Evolutionary conservation across 2,797 vertebrate genomes (phyloP), one percentile per base, ranked within the genome.

Genomic region (Decapterus maruadsi): DNA sequence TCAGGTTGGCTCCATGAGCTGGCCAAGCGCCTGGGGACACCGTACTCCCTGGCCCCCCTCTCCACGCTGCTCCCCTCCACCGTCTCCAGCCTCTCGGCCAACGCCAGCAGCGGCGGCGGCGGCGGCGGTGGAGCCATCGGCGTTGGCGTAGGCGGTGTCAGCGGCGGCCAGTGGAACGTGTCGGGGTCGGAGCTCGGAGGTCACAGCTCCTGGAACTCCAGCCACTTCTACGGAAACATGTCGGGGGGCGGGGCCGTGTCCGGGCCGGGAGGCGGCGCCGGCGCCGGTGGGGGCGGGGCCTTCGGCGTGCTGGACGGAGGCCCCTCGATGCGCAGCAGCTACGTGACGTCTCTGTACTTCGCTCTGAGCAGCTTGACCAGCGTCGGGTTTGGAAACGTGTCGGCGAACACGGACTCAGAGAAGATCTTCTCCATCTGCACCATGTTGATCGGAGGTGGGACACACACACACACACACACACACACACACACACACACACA

Each of bases 361-460:
- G 96, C 97, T 6, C 95, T 98, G 86, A 98, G 96, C 93, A 98
- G 97, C 71, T 92, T 98, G 80, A 98, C 97, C 84, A 98, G 96
- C 2, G 97, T 98, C 56, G 97, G 97, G 70, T 98, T 98, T 1
- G 97, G 97, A 55, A 98, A 98, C 1, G 97, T 97, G 48, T 97
- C 97, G 0, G 96, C 97, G 83, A 97, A 97, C 90, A 98, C 97
- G 0, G 97, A 97, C 88, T 95, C 96, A 0, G 97, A 98, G 91
- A 98, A 98, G 94, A 97, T 98, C 90, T 98, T 98, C 93, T 97
- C 97, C 79, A 96, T 98, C 86, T 97, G 96, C 91, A 97, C 96
- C 92, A 98, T 98, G 97, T 92, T 97, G 72, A 94, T 96, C 0
- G 96, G 96, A 83, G 96, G 96, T 97, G 90, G 90, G 94, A 26